Base-by-base conservation (phyloP, 2,888 invertebrate species). In the Cantharis lateralis region DNA sequence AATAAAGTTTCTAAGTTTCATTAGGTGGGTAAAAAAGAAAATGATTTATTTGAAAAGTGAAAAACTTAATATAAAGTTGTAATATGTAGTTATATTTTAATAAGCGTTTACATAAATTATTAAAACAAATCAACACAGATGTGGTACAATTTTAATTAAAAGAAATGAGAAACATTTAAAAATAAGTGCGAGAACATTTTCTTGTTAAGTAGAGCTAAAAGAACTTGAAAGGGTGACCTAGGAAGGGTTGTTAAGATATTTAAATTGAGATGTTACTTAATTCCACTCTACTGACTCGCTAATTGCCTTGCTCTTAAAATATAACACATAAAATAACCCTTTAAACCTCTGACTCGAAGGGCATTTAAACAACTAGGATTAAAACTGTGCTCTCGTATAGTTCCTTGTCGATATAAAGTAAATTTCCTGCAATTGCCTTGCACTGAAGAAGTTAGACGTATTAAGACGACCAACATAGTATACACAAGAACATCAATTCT, bases 221-320 rank as follows among this genome's bases (percentile, higher is more conserved):
- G 78, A 80, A 79, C 79, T 80, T 81, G 79, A 77, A 66, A 66
- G 82, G 84, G 82, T 68, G 80, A 79, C 80, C 80, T 81, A 78
- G 80, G 79, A 79, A 82, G 84, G 84, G 83, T 81, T 84, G 82
- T 84, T 85, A 86, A 86, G 86, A 86, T 88, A 87, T 87, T 87
- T 87, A 87, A 88, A 88, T 87, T 86, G 87, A 88, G 87, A 87
- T 87, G 87, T 87, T 87, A 85, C 86, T 87, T 87, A 87, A 87
- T 88, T 88, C 87, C 84, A 84, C 86, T 86, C 87, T 85, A 87
- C 86, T 87, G 86, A 87, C 87, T 88, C 86, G 87, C 87, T 88
- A 88, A 88, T 88, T 88, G 87, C 87, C 82, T 81, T 82, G 83
- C 86, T 84, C 84, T 84, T 85, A 84, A 86, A 86, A 86, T 86